Evolutionary conservation across 2,888 invertebrate genomes (phyloP), one percentile per base, ranked within the genome.

Genomic region (Tipula unca): DNA sequence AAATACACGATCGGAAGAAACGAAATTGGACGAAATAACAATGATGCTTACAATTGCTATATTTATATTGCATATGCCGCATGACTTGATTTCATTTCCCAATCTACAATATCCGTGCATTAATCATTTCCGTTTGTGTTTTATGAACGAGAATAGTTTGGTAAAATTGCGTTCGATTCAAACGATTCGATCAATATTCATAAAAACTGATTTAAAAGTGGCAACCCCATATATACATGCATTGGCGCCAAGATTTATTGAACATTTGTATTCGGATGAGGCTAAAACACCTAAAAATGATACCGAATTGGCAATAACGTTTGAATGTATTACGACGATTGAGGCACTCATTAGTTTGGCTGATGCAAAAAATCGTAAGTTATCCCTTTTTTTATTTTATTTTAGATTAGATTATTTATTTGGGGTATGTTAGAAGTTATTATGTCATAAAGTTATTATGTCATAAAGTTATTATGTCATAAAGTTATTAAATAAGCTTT

Each of bases 61-160:
- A 8, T 96, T 99, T 88, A 94, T 98, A 87, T 93, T 96, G 82
- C 94, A 97, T 88, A 95, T 97, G 6, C 95, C 96, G 1, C 93
- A 95, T 0, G 93, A 94, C 88, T 95, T 96, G 13, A 94, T 95
- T 13, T 92, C 93, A 36, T 94, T 96, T 39, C 95, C 96, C 13
- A 95, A 96, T 88, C 91, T 98, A 85, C 96, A 97, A 90, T 97
- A 96, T 90, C 97, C 97, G 0, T 97, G 97, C 89, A 96, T 98
- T 88, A 97, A 98, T 92, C 95, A 98, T 89, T 98, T 98, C 91
- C 93, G 96, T 48, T 96, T 96, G 89, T 96, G 97, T 88, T 92
- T 96, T 85, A 94, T 94, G 88, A 94, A 93, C 86, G 92, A 93
- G 82, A 93, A 94, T 89, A 91, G 92, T 87, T 90, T 92, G 93